Percentiles rank a stretch among this genome's conserved stretches.
Evolutionary conservation across 2,888 invertebrate genomes (phyloP).

Genomic region (Lithosia quadra): DNA sequence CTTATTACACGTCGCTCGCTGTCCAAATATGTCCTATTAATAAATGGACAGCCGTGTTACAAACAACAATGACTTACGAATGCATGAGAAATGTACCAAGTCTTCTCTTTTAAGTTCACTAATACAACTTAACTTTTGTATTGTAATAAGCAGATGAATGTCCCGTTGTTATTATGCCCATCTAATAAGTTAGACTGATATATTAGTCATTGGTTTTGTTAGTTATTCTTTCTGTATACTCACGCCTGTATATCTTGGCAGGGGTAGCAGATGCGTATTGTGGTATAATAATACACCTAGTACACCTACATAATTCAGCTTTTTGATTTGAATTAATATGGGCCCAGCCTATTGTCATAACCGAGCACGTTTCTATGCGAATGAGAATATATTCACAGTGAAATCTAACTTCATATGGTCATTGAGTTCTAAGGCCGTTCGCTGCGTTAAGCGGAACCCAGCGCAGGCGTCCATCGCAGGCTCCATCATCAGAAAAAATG

Average conservation of each 20-base stretch:
- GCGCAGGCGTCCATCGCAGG: too few relatives aligned
- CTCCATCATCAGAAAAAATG: too few relatives aligned
- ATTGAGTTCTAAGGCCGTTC: too few relatives aligned
- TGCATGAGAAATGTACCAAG: constrained; percentile 65
- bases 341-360: too few relatives aligned
- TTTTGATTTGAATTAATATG: too few relatives aligned
- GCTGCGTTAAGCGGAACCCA: too few relatives aligned
- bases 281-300: too few relatives aligned
- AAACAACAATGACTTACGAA: constrained; percentile 72
- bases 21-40: constrained; percentile 84
- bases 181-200: constrained; percentile 22
- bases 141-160: constrained; percentile 12
- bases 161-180: constrained; percentile 20
- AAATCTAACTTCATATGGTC: too few relatives aligned
- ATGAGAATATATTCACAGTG: too few relatives aligned
- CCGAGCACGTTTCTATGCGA: too few relatives aligned
- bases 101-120: constrained; percentile 53
- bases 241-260: background rate
- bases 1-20: constrained; percentile 74
- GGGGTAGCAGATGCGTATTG: background rate
- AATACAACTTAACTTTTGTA: constrained; percentile 34
- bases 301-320: too few relatives aligned
- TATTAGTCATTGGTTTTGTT: constrained; percentile 18
- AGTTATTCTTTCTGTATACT: constrained; percentile 26
- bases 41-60: constrained; percentile 70